phyloP scores from a whole-genome alignment of 1,140 invertebrate species.

The Plectrocnemia conspersa region DNA sequence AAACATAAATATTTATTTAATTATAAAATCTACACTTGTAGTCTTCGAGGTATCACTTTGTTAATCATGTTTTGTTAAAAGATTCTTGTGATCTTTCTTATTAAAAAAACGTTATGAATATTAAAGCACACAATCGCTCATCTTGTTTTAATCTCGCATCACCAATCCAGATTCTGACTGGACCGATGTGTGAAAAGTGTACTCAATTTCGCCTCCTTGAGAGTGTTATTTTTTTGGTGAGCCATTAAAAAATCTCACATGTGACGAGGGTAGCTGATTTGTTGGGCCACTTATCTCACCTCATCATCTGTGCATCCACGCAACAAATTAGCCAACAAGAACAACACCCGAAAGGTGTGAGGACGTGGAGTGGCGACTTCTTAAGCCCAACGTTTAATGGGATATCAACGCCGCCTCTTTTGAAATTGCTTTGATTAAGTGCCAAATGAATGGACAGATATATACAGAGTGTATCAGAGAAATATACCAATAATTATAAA shows the following conservation, averaged over 20 bases:
- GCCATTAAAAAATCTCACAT: constrained; percentile 9
- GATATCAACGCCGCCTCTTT: constrained; percentile 25
- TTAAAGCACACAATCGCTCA: too few species aligned
- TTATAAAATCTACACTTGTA: too few species aligned
- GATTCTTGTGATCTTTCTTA: too few species aligned
- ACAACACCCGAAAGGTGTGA: constrained; percentile 12
- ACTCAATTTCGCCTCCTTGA: not conserved
- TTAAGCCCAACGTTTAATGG: constrained; percentile 19
- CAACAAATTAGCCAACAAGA: constrained; percentile 17
- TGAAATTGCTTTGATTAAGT: constrained; percentile 26
- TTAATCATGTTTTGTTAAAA: too few species aligned
- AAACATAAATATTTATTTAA: too few species aligned
- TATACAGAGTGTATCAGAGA: too few species aligned
- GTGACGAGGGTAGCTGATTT: constrained; percentile 30
- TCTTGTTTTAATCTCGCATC: too few species aligned
- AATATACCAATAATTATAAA: too few species aligned
- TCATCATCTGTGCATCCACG: constrained; percentile 15
- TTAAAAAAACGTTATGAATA: too few species aligned
- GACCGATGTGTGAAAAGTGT: constrained; percentile 7
- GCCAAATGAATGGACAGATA: constrained; percentile 20
- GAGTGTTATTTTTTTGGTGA: constrained; percentile 10
- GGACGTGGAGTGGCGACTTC: constrained; percentile 13
- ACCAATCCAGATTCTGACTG: too few species aligned
- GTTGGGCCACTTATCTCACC: constrained; percentile 13
- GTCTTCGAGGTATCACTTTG: too few species aligned